Base-by-base conservation (phyloP, 30 jellyfish, hydroid and myxozoan genomes). In the Haliclystus octoradiatus region DNA sequence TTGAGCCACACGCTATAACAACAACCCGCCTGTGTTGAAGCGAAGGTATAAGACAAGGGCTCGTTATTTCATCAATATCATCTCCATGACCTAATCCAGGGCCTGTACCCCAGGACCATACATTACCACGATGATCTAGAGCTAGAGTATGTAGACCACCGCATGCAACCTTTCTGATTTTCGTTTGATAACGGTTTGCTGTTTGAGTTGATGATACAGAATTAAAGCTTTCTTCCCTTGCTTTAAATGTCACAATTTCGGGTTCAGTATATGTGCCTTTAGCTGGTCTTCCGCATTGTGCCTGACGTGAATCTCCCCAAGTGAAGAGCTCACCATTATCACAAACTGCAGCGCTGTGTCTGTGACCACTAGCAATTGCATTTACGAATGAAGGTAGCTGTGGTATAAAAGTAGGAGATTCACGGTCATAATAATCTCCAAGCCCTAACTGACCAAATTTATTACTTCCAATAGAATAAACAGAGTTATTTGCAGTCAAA, bases 281-380 rank as follows among this genome's bases (percentile, higher is more conserved):
- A 32, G 62, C 83, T 4, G 95, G 95, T 23, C 35, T 77, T 31
- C 99, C 99, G 68, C 99, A 91, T 52, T 91, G 99, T 26, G 95
- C 99, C 26, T 67, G 84, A 31, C 95, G 78, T 9, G 99, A 91
- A 62, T 91, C 99, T 1, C 99, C 99, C 99, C 99, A 91, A 50
- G 88, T 69, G 64, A 50, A 83, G 3, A 91, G 79, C 34, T 78
- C 72, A 30, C 99, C 99, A 33, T 35, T 74, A 14, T 76, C 69
- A 14, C 93, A 72, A 30, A 82, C 62, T 0, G 90, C 94, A 65
- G 83, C 77, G 57, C 88, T 82, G 33, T 91, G 99, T 23, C 95
- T 61, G 2, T 94, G 49, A 27, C 99, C 99, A 61, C 94, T 77
- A 47, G 83, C 74, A 51, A 91, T 69, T 25, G 71, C 53, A 27